A percentile compares a stretch with the other conserved stretches of the same genome.
Conservation (phyloP, 2,888 invertebrate species). For the Cantharis nigra region DNA sequence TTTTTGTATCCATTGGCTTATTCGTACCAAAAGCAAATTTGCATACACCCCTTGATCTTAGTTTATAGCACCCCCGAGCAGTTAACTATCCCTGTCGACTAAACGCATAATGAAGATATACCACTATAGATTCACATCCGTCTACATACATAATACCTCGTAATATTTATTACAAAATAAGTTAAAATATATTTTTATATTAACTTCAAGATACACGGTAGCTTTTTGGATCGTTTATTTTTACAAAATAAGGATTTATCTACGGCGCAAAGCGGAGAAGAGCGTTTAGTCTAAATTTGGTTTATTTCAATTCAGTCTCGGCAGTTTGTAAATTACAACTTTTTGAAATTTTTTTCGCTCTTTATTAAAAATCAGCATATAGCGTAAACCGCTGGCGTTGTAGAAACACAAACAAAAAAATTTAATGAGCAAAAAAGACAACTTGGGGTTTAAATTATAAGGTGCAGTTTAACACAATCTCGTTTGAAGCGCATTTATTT, state of each 20-base stretch:
- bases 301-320: neutral
- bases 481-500: neutral
- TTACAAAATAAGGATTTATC: neutral
- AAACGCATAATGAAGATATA: slow-evolving; percentile 28
- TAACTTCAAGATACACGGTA: neutral
- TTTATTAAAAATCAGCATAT: neutral
- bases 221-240: neutral
- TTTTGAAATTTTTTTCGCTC: neutral
- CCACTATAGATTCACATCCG: slow-evolving; percentile 20
- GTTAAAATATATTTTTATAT: neutral
- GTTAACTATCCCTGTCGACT: slow-evolving; percentile 26
- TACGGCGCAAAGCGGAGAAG: neutral
- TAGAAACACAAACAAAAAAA: neutral
- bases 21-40: slow-evolving; percentile 23
- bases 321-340: neutral
- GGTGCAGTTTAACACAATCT: neutral
- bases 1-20: slow-evolving; percentile 26
- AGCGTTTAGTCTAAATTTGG: neutral
- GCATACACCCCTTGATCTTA: slow-evolving; percentile 31
- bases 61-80: slow-evolving; percentile 29
- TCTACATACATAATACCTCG: slow-evolving; percentile 10
- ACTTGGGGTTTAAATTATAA: neutral
- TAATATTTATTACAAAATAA: neutral
- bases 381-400: neutral
- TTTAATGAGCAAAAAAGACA: neutral